These are phyloP conservation scores for Rhogogaster chlorosoma DNA, from an alignment of 2,888 invertebrate genomes.

Conservation along the genomic window DNA sequence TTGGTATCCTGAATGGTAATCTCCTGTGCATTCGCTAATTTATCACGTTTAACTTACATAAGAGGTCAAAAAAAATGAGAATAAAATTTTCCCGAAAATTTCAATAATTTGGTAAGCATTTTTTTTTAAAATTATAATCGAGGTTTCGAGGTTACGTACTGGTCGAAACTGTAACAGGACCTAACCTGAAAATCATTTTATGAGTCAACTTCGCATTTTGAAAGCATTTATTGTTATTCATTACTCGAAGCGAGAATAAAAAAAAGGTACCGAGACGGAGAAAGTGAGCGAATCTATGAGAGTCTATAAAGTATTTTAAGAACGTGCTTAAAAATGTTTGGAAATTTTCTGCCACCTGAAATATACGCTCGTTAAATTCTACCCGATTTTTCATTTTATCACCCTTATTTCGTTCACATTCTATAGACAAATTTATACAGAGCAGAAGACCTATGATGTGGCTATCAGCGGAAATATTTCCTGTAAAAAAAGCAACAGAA, in stretches of 20 bases:
- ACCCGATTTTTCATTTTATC: not conserved
- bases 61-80: not conserved
- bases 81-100: constrained; percentile 3
- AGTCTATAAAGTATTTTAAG: constrained; percentile 91
- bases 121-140: not conserved
- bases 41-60: constrained; percentile 56
- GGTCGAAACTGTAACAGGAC: not conserved
- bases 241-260: constrained; percentile 53
- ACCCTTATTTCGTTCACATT: constrained; percentile 36
- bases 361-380: not conserved
- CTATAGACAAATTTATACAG: constrained; percentile 88
- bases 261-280: constrained; percentile 80
- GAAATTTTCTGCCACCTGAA: not conserved
- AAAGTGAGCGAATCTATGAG: constrained; percentile 93
- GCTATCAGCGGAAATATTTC: constrained; percentile 93
- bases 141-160: not conserved
- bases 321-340: constrained; percentile 84
- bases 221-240: not conserved
- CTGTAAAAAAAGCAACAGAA: constrained; percentile 90
- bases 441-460: constrained; percentile 95
- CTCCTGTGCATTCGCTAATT: constrained; percentile 66
- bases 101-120: constrained; percentile 14
- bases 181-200: not conserved
- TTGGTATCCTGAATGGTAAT: constrained; percentile 66
- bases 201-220: not conserved